Conservation (phyloP, 1,140 invertebrate species). For the Rhopalosiphum maidis region DNA sequence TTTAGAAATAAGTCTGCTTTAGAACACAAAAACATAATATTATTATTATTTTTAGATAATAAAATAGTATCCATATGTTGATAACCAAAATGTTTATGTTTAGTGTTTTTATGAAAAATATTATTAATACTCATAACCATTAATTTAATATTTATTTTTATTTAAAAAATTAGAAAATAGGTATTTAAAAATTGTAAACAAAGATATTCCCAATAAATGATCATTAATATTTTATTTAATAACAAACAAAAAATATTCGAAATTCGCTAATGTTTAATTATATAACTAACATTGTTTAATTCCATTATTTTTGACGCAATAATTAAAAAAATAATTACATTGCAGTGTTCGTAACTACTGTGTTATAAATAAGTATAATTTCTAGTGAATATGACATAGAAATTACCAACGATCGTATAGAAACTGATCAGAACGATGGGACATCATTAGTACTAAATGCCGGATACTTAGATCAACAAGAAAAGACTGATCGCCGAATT, state of each 20-base stretch:
- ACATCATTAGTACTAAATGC: conserved; percentile 26
- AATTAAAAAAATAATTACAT: neutral
- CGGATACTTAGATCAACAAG: conserved; percentile 40
- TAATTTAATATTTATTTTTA: neutral
- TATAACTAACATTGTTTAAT: neutral
- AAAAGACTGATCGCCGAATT: conserved; percentile 26
- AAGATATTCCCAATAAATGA: no score
- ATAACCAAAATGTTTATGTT: neutral
- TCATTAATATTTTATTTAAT: neutral
- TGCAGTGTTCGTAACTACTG: neutral
- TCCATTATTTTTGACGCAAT: neutral
- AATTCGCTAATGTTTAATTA: neutral
- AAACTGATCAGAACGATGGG: conserved; percentile 14
- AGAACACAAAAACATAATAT: neutral
- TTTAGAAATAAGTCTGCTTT: neutral
- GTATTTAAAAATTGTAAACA: neutral
- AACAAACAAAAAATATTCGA: neutral
- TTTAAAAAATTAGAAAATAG: neutral
- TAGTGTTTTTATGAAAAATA: neutral
- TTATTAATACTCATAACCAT: neutral
- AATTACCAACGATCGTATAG: neutral
- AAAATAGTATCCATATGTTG: no score
- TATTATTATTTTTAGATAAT: neutral
- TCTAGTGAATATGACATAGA: conserved; percentile 16
- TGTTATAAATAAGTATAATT: neutral